Evolutionary conservation across 2,888 invertebrate genomes (phyloP).

Genomic region (Watsonalla binaria): DNA sequence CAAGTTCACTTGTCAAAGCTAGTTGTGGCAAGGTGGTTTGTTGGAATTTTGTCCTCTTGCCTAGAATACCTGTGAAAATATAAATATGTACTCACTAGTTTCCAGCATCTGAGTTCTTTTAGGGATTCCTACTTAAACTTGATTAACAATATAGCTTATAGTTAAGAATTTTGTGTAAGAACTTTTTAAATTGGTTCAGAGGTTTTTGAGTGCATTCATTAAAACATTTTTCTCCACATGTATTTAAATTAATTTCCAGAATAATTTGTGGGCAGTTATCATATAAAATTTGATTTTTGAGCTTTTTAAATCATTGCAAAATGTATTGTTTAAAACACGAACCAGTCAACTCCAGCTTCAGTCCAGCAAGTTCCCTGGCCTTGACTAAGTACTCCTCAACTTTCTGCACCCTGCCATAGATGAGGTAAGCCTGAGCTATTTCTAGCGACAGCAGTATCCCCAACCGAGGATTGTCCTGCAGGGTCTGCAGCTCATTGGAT

Average conservation of each 20-base stretch:
- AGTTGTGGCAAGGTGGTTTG: slow-evolving; percentile 90
- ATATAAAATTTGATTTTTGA: too few species aligned
- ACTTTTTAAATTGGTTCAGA: too few species aligned
- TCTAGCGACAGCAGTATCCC: slow-evolving; percentile 71
- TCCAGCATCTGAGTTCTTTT: too few species aligned
- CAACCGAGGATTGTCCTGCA: slow-evolving; percentile 43
- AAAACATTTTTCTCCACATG: too few species aligned
- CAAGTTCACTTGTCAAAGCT: slow-evolving; percentile 81
- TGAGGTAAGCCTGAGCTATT: slow-evolving; percentile 82
- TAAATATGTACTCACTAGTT: background rate
- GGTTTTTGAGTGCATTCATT: too few species aligned
- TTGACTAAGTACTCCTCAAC: slow-evolving; percentile 82
- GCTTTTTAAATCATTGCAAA: too few species aligned
- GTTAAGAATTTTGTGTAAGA: too few species aligned
- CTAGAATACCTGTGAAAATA: slow-evolving; percentile 82
- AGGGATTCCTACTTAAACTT: too few species aligned
- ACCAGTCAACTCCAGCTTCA: slow-evolving; percentile 86
- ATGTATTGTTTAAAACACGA: slow-evolving; percentile 3
- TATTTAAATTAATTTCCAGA: too few species aligned
- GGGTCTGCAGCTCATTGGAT: slow-evolving; percentile 52
- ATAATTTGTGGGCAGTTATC: too few species aligned
- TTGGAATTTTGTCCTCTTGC: slow-evolving; percentile 94
- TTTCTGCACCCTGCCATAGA: slow-evolving; percentile 85
- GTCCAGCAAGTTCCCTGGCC: slow-evolving; percentile 80
- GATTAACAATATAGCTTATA: too few species aligned